Evolutionary conservation across 2,113 vertebrate species (phyloP).

Genomic region (Atrichornis clamosus): DNA sequence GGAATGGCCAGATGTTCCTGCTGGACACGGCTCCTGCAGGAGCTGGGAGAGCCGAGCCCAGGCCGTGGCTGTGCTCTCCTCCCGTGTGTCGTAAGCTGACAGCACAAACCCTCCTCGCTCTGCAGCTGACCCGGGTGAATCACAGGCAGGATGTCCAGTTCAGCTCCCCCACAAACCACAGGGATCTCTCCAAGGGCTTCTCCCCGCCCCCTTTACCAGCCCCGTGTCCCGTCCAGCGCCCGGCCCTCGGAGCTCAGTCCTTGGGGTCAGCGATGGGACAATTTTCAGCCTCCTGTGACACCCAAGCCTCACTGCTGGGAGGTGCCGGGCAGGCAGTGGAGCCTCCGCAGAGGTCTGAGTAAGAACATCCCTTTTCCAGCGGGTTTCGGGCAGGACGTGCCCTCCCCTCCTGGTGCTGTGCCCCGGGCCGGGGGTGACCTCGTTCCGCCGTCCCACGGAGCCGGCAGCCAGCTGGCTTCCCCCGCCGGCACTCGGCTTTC

Average conservation of each 20-base stretch:
- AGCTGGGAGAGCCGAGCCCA: neutral
- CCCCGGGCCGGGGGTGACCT: neutral
- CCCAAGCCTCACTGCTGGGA: fast-evolving
- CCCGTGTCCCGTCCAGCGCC: neutral
- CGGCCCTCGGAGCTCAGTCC: fast-evolving
- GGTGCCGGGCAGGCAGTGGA: neutral
- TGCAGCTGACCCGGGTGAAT: constrained; percentile 29
- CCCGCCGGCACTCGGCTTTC: neutral
- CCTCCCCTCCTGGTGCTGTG: neutral
- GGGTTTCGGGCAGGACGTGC: neutral
- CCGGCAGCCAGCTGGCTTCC: neutral
- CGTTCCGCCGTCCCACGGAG: neutral
- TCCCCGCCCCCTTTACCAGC: neutral
- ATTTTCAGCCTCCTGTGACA: fast-evolving
- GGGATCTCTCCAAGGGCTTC: neutral
- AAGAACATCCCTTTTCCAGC: neutral
- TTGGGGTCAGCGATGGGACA: neutral
- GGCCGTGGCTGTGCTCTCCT: neutral
- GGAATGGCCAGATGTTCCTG: fast-evolving
- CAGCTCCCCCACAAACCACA: constrained; percentile 53
- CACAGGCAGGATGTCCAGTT: neutral
- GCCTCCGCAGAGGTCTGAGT: neutral
- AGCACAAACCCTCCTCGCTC: neutral
- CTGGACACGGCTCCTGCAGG: neutral
- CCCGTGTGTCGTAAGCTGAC: neutral